Percentiles rank a stretch among this genome's conserved stretches.
Evolutionary conservation across 2,113 vertebrate species (phyloP).

Genomic region (Hyperopisus bebe): DNA sequence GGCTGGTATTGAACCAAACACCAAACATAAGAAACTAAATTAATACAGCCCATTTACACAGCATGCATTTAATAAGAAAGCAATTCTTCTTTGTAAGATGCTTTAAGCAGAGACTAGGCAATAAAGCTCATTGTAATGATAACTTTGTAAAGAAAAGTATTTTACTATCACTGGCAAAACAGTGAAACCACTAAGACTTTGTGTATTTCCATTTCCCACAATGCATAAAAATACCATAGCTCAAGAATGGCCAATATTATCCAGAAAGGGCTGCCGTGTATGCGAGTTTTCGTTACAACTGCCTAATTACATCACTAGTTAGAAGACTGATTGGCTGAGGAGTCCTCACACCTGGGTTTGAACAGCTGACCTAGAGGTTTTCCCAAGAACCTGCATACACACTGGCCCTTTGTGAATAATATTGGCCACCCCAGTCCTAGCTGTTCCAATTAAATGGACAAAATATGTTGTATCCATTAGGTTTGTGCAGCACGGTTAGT

Average conservation of each 20-base stretch:
- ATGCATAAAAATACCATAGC: not conserved
- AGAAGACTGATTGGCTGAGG: no score
- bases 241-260: no score
- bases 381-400: no score
- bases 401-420: no score
- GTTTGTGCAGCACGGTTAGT: not conserved
- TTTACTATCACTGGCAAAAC: not conserved
- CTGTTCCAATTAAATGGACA: not conserved
- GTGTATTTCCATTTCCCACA: not conserved
- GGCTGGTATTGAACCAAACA: not conserved
- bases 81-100: not conserved
- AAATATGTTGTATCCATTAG: slow-evolving; percentile 12
- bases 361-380: no score
- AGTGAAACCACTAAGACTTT: not conserved
- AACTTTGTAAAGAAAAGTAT: not conserved
- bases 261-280: no score
- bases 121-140: not conserved
- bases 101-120: not conserved
- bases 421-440: not conserved
- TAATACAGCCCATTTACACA: not conserved
- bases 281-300: no score
- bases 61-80: not conserved
- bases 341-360: no score
- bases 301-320: no score
- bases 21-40: not conserved